These are phyloP conservation scores for Sus scrofa DNA, from an alignment of 2,113 vertebrate species.

Conservation along the genomic window T2T-Sscrofa CM000813.6:156508501-156509000, in stretches of 20 bases:
- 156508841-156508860: background rate
- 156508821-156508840: background rate
- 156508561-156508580: background rate
- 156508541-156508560: background rate
- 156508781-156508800: background rate
- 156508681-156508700: background rate
- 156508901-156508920: background rate
- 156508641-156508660: background rate
- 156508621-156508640: background rate
- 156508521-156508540: background rate
- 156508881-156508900: background rate
- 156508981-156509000: background rate
- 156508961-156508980: background rate
- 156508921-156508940: background rate
- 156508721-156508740: background rate
- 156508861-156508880: background rate
- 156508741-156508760: background rate
- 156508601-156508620: background rate
- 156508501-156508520: background rate
- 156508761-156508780: background rate
- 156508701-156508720: background rate
- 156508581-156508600: background rate
- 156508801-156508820: background rate
- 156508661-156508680: background rate
- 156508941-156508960: background rate